These are phyloP conservation scores for Mandrillus leucophaeus DNA, from an alignment of 2,113 vertebrate species.

Conservation along the genomic window DNA sequence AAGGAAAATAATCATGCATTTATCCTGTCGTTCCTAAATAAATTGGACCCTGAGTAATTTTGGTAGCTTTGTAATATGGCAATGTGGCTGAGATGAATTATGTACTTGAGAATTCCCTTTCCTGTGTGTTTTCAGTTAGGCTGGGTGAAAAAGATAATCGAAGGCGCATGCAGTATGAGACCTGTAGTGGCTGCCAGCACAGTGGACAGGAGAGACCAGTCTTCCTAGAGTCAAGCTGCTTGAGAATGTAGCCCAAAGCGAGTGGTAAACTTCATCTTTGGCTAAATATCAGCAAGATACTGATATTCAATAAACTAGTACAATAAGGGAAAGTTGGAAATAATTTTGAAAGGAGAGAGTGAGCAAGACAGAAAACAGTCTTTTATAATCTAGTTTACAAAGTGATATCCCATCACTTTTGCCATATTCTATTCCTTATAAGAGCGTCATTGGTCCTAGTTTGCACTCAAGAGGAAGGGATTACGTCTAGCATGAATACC, in stretches of 20 bases:
- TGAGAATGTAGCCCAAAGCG: background rate
- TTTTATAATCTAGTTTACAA: background rate
- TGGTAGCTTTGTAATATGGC: background rate
- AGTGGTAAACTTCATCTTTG: background rate
- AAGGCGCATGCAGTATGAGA: background rate
- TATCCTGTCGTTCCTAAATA: background rate
- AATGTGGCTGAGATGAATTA: background rate
- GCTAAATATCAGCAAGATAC: background rate
- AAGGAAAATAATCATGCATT: background rate
- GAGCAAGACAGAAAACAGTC: background rate
- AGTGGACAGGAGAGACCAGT: background rate
- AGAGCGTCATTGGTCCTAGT: background rate
- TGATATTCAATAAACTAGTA: background rate
- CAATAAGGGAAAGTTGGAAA: background rate
- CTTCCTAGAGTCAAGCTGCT: background rate
- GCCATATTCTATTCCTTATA: background rate
- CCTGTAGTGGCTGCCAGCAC: background rate
- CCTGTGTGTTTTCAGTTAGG: background rate
- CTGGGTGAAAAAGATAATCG: background rate
- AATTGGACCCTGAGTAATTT: background rate
- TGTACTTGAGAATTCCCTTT: background rate
- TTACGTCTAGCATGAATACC: background rate
- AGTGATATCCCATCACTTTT: background rate
- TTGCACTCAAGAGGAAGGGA: background rate
- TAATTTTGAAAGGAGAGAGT: background rate